These are phyloP conservation scores for Psittacula echo DNA, from an alignment of 2,797 vertebrate genomes.

Conservation along the genomic window DNA sequence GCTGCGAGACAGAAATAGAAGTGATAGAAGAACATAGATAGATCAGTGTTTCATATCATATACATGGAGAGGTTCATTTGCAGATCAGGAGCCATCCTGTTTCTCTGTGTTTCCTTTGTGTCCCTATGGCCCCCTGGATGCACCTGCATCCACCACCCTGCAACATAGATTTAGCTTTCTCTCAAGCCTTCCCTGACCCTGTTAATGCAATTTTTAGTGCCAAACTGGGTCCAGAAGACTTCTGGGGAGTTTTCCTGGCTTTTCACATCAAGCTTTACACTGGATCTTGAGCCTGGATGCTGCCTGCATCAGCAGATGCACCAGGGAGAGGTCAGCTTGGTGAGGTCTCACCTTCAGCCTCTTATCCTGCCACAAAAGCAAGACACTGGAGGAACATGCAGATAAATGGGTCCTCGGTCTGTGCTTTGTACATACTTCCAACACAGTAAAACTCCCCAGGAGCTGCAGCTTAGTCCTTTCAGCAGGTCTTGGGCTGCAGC, in stretches of 20 bases:
- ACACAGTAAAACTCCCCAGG: neutral
- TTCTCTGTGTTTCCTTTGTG: fast-evolving
- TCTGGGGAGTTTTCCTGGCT: neutral
- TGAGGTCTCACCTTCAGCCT: neutral
- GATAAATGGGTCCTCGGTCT: neutral
- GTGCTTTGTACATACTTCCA: neutral
- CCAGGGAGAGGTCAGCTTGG: fast-evolving
- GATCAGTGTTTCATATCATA: neutral
- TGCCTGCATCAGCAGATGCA: neutral
- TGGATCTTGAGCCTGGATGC: neutral
- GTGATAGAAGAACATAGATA: neutral
- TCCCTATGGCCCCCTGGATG: fast-evolving
- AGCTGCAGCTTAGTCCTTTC: neutral
- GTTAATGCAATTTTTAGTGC: neutral
- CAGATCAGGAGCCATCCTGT: neutral
- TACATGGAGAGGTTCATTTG: neutral
- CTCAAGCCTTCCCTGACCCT: neutral
- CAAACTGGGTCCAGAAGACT: neutral
- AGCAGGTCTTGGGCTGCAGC: neutral
- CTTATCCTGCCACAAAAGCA: fast-evolving
- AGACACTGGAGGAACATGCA: neutral
- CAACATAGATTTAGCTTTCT: neutral
- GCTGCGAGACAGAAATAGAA: neutral
- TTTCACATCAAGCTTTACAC: neutral
- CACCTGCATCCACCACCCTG: neutral